Conservation (phyloP, 2,797 vertebrate species). For the Megaceryle alcyon region DNA sequence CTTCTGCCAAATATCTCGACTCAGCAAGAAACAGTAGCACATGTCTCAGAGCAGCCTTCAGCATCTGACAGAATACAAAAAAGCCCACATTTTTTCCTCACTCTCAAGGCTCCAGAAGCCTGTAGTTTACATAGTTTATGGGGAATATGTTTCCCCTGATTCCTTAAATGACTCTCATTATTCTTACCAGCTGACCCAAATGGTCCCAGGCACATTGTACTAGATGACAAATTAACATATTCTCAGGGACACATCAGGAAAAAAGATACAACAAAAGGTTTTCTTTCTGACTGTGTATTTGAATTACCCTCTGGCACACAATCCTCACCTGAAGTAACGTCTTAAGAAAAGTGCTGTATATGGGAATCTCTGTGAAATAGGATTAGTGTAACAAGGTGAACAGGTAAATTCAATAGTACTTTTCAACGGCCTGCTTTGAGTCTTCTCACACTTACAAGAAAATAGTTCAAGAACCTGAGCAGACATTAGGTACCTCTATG, state of each 20-base stretch:
- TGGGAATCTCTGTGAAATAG: neutral
- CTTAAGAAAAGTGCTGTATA: neutral
- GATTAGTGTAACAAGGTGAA: neutral
- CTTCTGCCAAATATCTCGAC: constrained; percentile 44
- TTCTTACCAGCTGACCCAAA: constrained; percentile 5
- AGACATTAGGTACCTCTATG: neutral
- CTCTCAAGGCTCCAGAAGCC: neutral
- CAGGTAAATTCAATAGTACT: neutral
- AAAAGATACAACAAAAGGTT: no score
- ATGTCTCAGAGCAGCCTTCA: constrained; percentile 43
- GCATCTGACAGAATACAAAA: constrained; percentile 40
- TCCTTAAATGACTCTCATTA: neutral
- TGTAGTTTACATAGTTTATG: neutral
- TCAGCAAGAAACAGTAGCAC: constrained; percentile 51
- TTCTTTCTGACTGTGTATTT: neutral
- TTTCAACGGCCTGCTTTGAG: neutral
- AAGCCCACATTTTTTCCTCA: neutral
- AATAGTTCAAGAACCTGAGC: neutral
- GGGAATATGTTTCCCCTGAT: neutral
- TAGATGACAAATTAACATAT: neutral
- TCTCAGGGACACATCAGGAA: neutral
- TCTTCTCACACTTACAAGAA: neutral
- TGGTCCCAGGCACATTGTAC: neutral
- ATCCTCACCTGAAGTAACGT: neutral
- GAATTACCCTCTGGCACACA: neutral